Evolutionary conservation across 2,888 invertebrate species (phyloP).

Genomic region (Trissonchulus latispiculum): DNA sequence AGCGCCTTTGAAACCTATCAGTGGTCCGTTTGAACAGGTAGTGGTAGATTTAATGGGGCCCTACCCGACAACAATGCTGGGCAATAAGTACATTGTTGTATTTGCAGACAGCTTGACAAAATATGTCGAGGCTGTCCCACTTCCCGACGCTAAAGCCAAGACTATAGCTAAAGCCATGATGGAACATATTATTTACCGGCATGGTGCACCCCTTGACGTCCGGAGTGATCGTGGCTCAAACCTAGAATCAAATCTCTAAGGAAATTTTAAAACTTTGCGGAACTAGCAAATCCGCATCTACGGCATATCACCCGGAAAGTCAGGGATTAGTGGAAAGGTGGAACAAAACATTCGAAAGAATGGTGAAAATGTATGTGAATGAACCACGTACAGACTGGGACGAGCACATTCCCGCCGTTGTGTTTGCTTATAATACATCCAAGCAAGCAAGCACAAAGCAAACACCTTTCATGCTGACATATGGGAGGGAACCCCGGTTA

Average conservation of each 20-base stretch:
- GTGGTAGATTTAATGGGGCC: background rate
- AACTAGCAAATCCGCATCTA: background rate
- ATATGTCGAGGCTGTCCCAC: no score
- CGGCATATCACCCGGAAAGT: no score
- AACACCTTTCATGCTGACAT: background rate
- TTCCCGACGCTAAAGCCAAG: background rate
- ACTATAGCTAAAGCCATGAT: slow-evolving; percentile 5
- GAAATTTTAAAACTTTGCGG: background rate
- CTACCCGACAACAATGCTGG: no score
- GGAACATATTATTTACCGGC: background rate
- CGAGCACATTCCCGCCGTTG: background rate
- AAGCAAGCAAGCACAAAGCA: slow-evolving; percentile 5
- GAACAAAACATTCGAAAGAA: background rate
- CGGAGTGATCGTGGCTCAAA: background rate
- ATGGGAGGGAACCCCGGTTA: background rate
- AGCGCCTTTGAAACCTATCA: slow-evolving; percentile 6
- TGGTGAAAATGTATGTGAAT: no score
- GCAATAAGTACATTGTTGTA: no score
- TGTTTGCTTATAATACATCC: no score
- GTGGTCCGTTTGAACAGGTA: slow-evolving; percentile 6
- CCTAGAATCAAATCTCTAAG: background rate
- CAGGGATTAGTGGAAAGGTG: no score
- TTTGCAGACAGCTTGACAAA: no score
- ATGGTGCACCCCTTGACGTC: background rate
- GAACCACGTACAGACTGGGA: slow-evolving; percentile 9